Evolutionary conservation across 2,113 vertebrate species (phyloP).

Genomic region (Mormyrus lacerda): DNA sequence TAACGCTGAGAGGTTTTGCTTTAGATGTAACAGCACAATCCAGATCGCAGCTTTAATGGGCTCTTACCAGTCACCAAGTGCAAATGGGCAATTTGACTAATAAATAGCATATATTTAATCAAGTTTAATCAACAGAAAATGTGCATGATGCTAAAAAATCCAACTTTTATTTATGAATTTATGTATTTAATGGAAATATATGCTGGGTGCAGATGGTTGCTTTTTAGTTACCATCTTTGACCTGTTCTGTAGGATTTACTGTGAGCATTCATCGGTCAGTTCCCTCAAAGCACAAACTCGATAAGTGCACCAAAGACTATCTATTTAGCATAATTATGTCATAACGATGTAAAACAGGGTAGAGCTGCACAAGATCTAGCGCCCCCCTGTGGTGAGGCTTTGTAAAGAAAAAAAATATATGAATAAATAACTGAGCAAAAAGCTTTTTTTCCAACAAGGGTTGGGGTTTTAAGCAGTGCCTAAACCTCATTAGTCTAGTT

Average conservation of each 20-base stretch:
- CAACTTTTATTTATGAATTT: background rate
- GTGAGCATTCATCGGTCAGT: background rate
- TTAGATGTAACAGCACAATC: background rate
- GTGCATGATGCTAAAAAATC: background rate
- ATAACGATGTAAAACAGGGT: background rate
- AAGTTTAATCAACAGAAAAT: background rate
- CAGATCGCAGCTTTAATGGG: background rate
- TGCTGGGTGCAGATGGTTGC: background rate
- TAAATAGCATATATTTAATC: background rate
- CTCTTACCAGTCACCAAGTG: background rate
- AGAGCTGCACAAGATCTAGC: background rate
- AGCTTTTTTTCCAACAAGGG: background rate
- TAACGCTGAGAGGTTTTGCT: background rate
- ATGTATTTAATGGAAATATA: background rate
- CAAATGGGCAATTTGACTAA: background rate
- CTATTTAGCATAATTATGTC: background rate
- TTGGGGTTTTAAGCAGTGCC: background rate
- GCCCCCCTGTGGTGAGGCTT: slow-evolving; percentile 15
- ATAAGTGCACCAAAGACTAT: background rate
- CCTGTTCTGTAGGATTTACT: background rate
- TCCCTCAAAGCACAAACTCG: background rate
- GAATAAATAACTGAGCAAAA: background rate
- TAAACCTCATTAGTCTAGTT: background rate
- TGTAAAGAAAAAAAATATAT: background rate
- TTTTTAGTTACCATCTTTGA: background rate